These are phyloP conservation scores for Eubucco bourcierii DNA, from an alignment of 2,113 vertebrate genomes.

Conservation along the genomic window DNA sequence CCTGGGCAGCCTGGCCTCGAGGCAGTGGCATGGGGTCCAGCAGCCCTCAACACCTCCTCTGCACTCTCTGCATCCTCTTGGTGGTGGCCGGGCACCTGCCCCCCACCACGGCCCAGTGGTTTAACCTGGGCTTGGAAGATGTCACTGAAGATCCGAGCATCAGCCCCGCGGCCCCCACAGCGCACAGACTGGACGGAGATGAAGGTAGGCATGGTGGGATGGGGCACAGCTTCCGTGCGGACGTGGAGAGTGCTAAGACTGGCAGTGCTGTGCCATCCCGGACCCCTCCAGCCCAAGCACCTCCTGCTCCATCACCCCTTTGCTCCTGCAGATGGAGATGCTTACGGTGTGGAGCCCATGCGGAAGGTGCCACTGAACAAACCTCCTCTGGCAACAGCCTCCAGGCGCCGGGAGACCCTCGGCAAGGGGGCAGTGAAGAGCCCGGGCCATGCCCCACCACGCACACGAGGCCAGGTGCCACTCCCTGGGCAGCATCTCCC, in stretches of 20 bases:
- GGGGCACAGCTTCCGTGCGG: background rate
- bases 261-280: background rate
- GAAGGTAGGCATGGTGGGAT: background rate
- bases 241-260: accelerated
- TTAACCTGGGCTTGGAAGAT: background rate
- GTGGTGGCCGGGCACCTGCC: background rate
- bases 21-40: background rate
- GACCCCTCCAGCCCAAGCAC: background rate
- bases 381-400: background rate
- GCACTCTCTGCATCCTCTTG: background rate
- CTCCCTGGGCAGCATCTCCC: accelerated
- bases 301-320: background rate
- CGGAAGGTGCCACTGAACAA: conserved; percentile 45
- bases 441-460: accelerated
- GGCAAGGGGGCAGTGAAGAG: background rate
- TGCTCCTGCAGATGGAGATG: background rate
- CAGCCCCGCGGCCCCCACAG: background rate
- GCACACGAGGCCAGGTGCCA: conserved; percentile 14
- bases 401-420: background rate
- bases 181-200: background rate
- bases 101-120: conserved; percentile 15
- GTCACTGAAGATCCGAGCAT: background rate
- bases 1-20: background rate
- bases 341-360: background rate
- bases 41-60: background rate